phyloP scores from a whole-genome alignment of 2,888 invertebrate species.

The Caenorhabditis japonica region DNA sequence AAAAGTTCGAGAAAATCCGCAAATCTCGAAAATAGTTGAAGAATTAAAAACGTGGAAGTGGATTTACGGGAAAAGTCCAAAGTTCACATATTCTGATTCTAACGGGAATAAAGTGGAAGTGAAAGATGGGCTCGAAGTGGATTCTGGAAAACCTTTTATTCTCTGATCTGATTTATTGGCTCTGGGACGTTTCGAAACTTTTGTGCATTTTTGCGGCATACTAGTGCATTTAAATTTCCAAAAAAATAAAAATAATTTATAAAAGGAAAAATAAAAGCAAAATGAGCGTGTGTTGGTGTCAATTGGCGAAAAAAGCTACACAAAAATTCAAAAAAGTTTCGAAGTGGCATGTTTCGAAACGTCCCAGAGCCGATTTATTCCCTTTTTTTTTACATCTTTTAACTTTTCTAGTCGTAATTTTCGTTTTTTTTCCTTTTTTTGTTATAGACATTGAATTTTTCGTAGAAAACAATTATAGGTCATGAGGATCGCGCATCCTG shows the following conservation, averaged over 20 bases:
- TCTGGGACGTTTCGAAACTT: no score
- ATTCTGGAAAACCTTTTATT: conserved; percentile 20
- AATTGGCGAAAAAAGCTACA: no score
- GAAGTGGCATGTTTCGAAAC: no score
- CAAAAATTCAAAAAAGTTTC: no score
- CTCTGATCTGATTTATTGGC: no score
- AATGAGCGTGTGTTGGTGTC: no score
- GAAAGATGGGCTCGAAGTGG: conserved; percentile 58
- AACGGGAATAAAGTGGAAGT: conserved; percentile 34
- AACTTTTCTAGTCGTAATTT: neutral
- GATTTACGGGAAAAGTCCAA: conserved; percentile 89
- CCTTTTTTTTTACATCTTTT: neutral
- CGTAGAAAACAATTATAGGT: conserved; percentile 3
- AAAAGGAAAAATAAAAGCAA: no score
- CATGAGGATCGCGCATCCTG: conserved; percentile 11
- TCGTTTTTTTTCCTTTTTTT: neutral
- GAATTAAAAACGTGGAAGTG: conserved; percentile 88
- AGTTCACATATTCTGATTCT: conserved; percentile 80
- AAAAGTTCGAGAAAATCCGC: conserved; percentile 7
- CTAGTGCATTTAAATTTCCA: no score
- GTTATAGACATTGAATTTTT: neutral
- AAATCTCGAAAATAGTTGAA: conserved; percentile 80
- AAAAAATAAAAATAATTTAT: no score
- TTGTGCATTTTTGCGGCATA: no score
- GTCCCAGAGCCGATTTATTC: no score